Base-by-base conservation (phyloP, 2,888 invertebrate species). In the Drosophila setosimentum region DNA sequence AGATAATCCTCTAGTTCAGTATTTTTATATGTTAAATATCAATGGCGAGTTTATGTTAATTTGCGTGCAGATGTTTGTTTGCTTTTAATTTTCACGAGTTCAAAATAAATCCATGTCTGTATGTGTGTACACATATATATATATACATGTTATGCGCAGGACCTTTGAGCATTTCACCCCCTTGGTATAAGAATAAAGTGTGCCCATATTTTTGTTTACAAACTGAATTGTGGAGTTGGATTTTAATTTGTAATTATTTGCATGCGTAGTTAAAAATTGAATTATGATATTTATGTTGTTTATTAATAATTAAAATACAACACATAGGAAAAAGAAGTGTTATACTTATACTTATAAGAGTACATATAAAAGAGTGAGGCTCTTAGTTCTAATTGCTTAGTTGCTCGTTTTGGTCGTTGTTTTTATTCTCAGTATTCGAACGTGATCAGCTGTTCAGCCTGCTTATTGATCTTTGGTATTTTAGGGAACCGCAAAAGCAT, bases 61-160 rank as follows among this genome's bases (percentile, higher is more conserved):
- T 32, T 27, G 1, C 27, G 10, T 42, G 21, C 29, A 40, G n/a
- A 29, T 40, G 57, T 42, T 57, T 55, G 55, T 57, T 57, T 57
- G 30, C 57, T 30, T 21, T 10, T 42, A 21, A 30, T 57, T 57
- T 57, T 57, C 57, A 11, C 42, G 16, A 42, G 30, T 42, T 57
- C 57, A 57, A 57, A 30, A 57, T 57, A 57, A 57, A 42, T 57
- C 21, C 24, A 21, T 16, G 50, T 30, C 2, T 62, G 21, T 24
- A 30, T 30, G 42, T 40, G 11, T 64, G 27, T 21, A 32, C 21
- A 13, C 32, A 64, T 21, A 21, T 24, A 21, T 24, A 16, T 32
- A 7, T 51, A 24, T 3, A n/a, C 32, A 32, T 24, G 29, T 35
- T 60, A 11, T 66, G 66, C 66, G 66, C 66, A 67, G 67, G 66